phyloP scores from a whole-genome alignment of 2,888 invertebrate genomes.

The Itoplectis maculator region DNA sequence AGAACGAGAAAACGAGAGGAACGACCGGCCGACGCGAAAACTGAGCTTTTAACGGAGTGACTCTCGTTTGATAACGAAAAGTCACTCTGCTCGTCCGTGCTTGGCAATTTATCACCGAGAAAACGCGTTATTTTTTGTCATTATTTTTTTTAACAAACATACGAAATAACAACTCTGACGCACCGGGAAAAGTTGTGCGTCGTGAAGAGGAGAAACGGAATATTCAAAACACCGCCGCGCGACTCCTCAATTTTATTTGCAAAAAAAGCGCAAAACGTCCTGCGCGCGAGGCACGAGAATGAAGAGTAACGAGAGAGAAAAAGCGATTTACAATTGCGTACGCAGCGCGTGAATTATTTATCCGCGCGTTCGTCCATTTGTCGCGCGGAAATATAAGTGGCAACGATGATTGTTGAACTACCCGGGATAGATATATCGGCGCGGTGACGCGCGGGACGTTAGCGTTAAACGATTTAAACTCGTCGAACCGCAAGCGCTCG shows the following conservation, averaged over 20 bases:
- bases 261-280: no score
- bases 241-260: no score
- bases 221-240: no score
- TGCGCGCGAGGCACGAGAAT: no score
- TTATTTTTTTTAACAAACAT: no score
- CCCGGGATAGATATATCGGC: background rate
- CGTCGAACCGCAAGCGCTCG: slow-evolving; percentile 41
- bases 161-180: no score
- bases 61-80: slow-evolving; percentile 75
- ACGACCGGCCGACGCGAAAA: slow-evolving; percentile 22
- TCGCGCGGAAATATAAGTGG: background rate
- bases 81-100: slow-evolving; percentile 56
- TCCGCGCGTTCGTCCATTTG: background rate
- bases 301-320: no score
- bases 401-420: slow-evolving; percentile 33
- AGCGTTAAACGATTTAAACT: slow-evolving; percentile 48
- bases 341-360: background rate
- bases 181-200: no score
- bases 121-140: no score
- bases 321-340: no score
- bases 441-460: slow-evolving; percentile 14
- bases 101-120: no score
- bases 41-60: slow-evolving; percentile 56
- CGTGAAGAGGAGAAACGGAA: no score
- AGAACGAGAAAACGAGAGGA: slow-evolving; percentile 20